Conservation (phyloP, 2,797 vertebrate genomes). For the Bradypodion ventrale region DNA sequence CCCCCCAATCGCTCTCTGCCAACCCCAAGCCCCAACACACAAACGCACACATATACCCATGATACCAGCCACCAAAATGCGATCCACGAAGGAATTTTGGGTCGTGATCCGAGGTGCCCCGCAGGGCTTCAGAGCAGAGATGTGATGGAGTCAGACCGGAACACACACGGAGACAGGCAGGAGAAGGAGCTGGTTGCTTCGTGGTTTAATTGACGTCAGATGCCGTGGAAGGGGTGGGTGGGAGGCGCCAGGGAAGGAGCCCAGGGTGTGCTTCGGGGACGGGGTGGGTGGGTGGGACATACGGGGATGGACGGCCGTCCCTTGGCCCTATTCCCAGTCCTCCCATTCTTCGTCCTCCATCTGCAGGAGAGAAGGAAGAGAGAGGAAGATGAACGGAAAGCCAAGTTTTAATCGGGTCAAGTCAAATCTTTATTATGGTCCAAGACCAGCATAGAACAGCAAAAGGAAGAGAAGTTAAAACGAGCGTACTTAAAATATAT, state of each 20-base stretch:
- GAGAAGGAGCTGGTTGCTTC: slow-evolving; percentile 57
- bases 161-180: slow-evolving; percentile 63
- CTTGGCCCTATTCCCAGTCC: slow-evolving; percentile 88
- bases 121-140: slow-evolving; percentile 48
- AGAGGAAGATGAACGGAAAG: neutral
- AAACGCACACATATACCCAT: neutral
- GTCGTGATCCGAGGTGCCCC: slow-evolving; percentile 21
- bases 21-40: too few species aligned
- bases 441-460: too few species aligned
- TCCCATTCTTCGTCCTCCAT: slow-evolving; percentile 97
- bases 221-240: slow-evolving; percentile 43
- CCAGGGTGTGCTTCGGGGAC: slow-evolving; percentile 43
- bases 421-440: too few species aligned
- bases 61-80: slow-evolving; percentile 39
- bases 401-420: neutral
- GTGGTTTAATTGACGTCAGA: slow-evolving; percentile 52
- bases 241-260: slow-evolving; percentile 40
- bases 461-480: too few species aligned
- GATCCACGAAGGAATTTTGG: slow-evolving; percentile 13
- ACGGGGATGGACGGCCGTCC: too few species aligned
- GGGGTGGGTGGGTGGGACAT: slow-evolving; percentile 42
- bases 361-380: slow-evolving; percentile 69
- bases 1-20: too few species aligned
- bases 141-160: slow-evolving; percentile 59
- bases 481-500: too few species aligned